These are phyloP conservation scores for Drosophila lutescens DNA, from an alignment of 2,888 invertebrate species.

Conservation along the genomic window DNA sequence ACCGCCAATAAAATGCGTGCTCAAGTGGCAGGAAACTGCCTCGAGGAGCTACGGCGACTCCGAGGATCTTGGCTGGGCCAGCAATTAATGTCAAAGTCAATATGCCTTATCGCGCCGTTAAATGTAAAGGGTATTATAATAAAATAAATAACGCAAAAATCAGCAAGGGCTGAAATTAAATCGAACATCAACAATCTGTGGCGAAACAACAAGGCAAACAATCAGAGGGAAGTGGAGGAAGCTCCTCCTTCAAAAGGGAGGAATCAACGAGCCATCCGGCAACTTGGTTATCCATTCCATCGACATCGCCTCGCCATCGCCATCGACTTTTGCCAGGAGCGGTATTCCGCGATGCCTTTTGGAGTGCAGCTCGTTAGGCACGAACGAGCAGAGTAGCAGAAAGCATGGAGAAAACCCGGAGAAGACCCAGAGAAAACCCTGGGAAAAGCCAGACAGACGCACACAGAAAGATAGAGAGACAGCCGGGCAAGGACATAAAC, in stretches of 20 bases:
- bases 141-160: slow-evolving; percentile 78
- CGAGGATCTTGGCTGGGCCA: slow-evolving; percentile 32
- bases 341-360: slow-evolving; percentile 39
- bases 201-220: slow-evolving; percentile 52
- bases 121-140: slow-evolving; percentile 79
- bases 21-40: slow-evolving; percentile 67
- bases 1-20: slow-evolving; percentile 78
- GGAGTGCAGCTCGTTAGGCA: slow-evolving; percentile 78
- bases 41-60: slow-evolving; percentile 21
- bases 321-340: slow-evolving; percentile 56
- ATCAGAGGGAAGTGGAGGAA: slow-evolving; percentile 3
- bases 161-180: slow-evolving; percentile 74
- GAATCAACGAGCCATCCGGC: slow-evolving; percentile 66
- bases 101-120: slow-evolving; percentile 76
- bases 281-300: slow-evolving; percentile 73
- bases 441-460: background rate
- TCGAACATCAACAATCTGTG: slow-evolving; percentile 77
- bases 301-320: slow-evolving; percentile 33
- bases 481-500: slow-evolving; percentile 60
- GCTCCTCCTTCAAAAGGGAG: slow-evolving; percentile 1
- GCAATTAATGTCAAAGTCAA: slow-evolving; percentile 78
- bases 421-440: background rate
- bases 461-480: background rate
- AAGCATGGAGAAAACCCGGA: slow-evolving; percentile 8
- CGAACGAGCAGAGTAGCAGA: slow-evolving; percentile 64